Percentiles rank a stretch among this genome's conserved stretches.
Evolutionary conservation across 2,113 vertebrate species (phyloP).

Genomic region (Podarcis raffonei): DNA sequence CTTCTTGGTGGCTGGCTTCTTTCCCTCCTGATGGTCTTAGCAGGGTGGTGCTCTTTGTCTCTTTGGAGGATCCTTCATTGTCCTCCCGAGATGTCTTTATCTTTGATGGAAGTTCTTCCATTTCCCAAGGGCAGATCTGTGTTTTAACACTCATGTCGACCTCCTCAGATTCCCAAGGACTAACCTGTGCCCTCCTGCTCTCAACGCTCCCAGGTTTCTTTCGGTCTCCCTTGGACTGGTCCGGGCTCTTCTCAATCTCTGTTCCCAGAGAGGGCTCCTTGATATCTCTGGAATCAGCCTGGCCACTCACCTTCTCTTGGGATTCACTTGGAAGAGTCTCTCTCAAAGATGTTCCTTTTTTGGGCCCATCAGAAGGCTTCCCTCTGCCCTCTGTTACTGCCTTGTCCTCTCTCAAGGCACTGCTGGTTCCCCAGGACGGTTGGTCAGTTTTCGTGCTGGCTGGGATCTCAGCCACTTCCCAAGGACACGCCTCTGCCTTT

Average conservation of each 20-base stretch:
- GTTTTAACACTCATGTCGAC: background rate
- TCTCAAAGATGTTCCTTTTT: background rate
- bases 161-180: slow-evolving; percentile 67
- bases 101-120: background rate
- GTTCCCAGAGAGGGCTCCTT: background rate
- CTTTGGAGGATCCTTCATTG: background rate
- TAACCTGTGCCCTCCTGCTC: slow-evolving; percentile 40
- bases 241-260: background rate
- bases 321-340: background rate
- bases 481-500: slow-evolving; percentile 44
- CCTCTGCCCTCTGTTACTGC: background rate
- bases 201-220: background rate
- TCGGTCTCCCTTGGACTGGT: background rate
- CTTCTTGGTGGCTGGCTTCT: slow-evolving; percentile 32
- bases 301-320: background rate
- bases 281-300: background rate
- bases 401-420: background rate
- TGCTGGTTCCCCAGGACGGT: slow-evolving; percentile 71
- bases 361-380: background rate
- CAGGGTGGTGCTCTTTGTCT: background rate
- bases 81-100: background rate
- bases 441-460: slow-evolving; percentile 53
- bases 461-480: slow-evolving; percentile 25
- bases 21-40: background rate
- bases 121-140: slow-evolving; percentile 60